A percentile compares a stretch with the other conserved stretches of the same genome.
These are phyloP conservation scores for Propithecus coquereli DNA, from an alignment of 2,113 vertebrate species.

Conservation along the genomic window DNA sequence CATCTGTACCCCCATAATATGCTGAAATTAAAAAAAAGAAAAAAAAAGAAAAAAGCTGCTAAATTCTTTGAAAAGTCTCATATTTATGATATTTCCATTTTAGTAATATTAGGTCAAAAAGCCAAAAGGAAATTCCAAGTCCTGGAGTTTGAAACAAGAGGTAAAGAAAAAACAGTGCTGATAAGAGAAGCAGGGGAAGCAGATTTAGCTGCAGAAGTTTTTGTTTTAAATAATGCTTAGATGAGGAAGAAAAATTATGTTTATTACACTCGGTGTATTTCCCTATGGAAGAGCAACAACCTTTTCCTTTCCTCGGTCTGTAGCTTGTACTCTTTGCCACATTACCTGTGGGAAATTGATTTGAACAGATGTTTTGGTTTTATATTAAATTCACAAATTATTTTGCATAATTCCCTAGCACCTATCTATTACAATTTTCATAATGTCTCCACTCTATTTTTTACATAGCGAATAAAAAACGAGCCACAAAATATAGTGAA, in stretches of 20 bases:
- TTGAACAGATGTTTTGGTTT: constrained; percentile 73
- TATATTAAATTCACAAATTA: constrained; percentile 70
- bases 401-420: constrained; percentile 57
- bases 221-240: constrained; percentile 44
- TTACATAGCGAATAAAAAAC: constrained; percentile 39
- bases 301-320: neutral
- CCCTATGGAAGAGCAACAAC: neutral
- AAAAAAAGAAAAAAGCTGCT: neutral
- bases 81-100: neutral
- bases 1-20: no score
- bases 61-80: neutral
- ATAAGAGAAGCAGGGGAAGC: neutral
- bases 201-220: neutral
- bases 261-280: constrained; percentile 23
- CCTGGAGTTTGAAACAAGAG: neutral
- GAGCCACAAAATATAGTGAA: neutral
- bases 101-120: neutral
- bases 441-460: neutral
- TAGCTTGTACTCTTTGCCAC: constrained; percentile 33
- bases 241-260: constrained; percentile 39
- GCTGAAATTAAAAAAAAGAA: neutral
- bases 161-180: neutral
- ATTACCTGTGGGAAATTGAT: constrained; percentile 68
- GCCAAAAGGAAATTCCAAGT: neutral
- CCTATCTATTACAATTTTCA: constrained; percentile 63